phyloP scores from a whole-genome alignment of 1,140 invertebrate species.

The Physella acuta region DNA sequence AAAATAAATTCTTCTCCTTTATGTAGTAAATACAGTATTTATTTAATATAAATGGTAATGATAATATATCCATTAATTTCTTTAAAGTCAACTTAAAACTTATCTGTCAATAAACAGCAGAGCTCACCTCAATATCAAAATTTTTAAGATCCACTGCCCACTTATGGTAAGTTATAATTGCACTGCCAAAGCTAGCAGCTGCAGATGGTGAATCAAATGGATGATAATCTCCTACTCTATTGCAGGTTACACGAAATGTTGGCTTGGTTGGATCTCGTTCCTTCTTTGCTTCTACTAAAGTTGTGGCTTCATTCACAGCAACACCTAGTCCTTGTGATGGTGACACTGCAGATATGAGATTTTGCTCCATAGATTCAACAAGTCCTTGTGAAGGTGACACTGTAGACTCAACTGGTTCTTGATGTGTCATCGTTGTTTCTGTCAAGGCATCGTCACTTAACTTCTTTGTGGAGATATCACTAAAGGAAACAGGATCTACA shows the following conservation, averaged over 20 bases:
- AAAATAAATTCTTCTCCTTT: too few species aligned
- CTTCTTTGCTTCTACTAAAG: neutral
- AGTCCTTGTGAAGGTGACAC: too few species aligned
- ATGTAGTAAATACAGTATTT: too few species aligned
- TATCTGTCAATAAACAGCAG: neutral
- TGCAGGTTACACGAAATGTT: conserved; percentile 65
- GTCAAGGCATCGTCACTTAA: too few species aligned
- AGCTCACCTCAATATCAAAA: conserved; percentile 64
- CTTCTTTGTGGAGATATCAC: too few species aligned
- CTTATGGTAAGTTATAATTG: conserved; percentile 64
- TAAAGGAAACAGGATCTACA: too few species aligned
- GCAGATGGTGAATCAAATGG: conserved; percentile 65
- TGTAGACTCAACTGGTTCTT: neutral
- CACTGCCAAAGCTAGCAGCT: conserved; percentile 63
- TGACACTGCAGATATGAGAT: too few species aligned
- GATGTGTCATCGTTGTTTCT: too few species aligned
- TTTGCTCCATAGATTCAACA: too few species aligned
- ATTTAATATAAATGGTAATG: too few species aligned
- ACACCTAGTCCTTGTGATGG: neutral
- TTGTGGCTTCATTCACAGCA: neutral
- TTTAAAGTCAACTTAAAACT: too few species aligned
- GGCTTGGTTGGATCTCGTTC: conserved; percentile 49
- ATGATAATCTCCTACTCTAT: conserved; percentile 63
- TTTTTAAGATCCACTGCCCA: conserved; percentile 66
- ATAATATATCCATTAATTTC: too few species aligned